Evolutionary conservation across 1,140 invertebrate species (phyloP).

Genomic region (Psix sp.): DNA sequence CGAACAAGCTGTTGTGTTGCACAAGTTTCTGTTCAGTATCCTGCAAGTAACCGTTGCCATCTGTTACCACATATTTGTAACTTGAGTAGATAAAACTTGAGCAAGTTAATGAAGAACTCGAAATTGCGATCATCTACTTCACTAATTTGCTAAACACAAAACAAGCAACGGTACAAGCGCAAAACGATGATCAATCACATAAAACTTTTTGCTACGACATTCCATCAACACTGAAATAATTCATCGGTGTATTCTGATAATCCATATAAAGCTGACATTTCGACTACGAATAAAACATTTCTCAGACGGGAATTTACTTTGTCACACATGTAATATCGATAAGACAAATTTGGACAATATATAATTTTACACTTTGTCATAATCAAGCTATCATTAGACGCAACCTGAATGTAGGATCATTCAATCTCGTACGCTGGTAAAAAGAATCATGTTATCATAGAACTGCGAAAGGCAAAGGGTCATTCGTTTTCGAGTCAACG

Average conservation of each 20-base stretch:
- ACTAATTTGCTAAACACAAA: slow-evolving; percentile 14
- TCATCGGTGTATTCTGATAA: not conserved
- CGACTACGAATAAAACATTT: slow-evolving; percentile 13
- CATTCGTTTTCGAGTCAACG: slow-evolving; percentile 44
- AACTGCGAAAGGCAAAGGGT: slow-evolving; percentile 50
- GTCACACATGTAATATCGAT: slow-evolving; percentile 14
- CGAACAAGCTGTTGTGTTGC: slow-evolving; percentile 46
- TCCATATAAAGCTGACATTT: not conserved
- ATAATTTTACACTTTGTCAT: slow-evolving; percentile 55
- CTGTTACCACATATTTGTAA: slow-evolving; percentile 46
- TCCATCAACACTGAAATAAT: not conserved
- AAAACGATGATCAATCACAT: not conserved
- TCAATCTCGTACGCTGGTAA: slow-evolving; percentile 53
- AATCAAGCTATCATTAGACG: slow-evolving; percentile 43
- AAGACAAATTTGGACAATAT: slow-evolving; percentile 40
- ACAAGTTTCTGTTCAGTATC: slow-evolving; percentile 53
- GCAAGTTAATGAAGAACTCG: slow-evolving; percentile 34
- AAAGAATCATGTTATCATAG: slow-evolving; percentile 57
- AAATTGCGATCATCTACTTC: slow-evolving; percentile 27
- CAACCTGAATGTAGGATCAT: slow-evolving; percentile 48
- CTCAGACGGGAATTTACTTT: slow-evolving; percentile 15
- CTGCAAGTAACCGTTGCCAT: slow-evolving; percentile 45
- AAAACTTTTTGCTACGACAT: not conserved
- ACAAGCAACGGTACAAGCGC: not conserved
- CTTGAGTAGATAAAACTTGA: slow-evolving; percentile 47